Conservation (phyloP, 2,888 invertebrate genomes). For the Drosophila leonis region DNA sequence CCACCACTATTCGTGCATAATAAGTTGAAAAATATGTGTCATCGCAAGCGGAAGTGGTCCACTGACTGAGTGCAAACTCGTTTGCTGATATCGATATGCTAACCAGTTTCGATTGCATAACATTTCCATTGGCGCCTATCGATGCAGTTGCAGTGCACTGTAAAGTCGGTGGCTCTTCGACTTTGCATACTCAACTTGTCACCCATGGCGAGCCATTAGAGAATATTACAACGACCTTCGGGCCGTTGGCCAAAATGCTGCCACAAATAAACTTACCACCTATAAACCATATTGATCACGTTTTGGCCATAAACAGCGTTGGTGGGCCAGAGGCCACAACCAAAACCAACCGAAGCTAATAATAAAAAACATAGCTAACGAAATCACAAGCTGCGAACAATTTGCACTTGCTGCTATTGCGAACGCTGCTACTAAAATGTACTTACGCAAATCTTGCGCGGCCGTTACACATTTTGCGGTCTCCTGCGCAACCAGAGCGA, state of each 20-base stretch:
- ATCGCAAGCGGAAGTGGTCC: constrained; percentile 52
- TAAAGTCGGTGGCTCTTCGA: constrained; percentile 5
- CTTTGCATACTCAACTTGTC: constrained; percentile 24
- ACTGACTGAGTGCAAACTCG: constrained; percentile 47
- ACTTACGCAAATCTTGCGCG: constrained; percentile 84
- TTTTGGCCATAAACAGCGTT: constrained; percentile 60
- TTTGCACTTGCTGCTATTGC: constrained; percentile 47
- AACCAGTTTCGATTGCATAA: constrained; percentile 59
- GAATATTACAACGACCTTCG: constrained; percentile 60
- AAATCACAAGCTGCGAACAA: constrained; percentile 17
- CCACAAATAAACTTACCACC: constrained; percentile 37
- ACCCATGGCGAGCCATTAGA: constrained; percentile 36
- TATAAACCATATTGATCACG: constrained; percentile 64
- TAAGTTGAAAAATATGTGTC: constrained; percentile 46
- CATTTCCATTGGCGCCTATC: constrained; percentile 21
- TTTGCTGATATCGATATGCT: constrained; percentile 37
- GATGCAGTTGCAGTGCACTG: constrained; percentile 22
- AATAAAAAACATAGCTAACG: constrained; percentile 38
- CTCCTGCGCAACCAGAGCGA: constrained; percentile 66
- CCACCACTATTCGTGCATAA: constrained; percentile 5
- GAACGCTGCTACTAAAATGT: constrained; percentile 29
- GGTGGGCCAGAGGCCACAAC: constrained; percentile 29
- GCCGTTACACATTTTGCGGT: constrained; percentile 47
- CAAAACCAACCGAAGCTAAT: constrained; percentile 33
- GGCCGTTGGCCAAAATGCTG: constrained; percentile 22